Evolutionary conservation across 2,888 invertebrate species (phyloP).

Genomic region (Oligia latruncula): DNA sequence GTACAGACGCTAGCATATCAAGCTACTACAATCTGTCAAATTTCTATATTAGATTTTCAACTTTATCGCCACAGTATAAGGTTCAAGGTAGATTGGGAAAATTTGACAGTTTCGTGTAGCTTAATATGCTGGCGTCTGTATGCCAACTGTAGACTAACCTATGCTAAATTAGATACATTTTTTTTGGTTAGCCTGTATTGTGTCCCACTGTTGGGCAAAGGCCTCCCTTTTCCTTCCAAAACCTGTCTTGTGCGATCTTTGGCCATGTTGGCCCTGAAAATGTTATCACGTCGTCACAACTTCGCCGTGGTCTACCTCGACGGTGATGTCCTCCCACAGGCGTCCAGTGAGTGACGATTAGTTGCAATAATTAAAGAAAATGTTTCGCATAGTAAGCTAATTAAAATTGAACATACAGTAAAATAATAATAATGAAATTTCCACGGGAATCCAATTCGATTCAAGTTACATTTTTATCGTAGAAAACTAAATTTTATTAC

Average conservation of each 20-base stretch:
- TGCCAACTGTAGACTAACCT: no score
- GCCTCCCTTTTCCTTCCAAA: not conserved
- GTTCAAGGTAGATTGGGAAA: no score
- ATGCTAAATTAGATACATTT: not conserved
- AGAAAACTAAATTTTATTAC: conserved; percentile 25
- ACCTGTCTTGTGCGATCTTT: not conserved
- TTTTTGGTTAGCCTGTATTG: not conserved
- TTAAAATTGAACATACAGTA: not conserved
- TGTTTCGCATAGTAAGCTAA: not conserved
- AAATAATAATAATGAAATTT: not conserved
- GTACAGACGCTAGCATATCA: no score
- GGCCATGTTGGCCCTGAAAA: not conserved
- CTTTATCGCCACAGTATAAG: no score
- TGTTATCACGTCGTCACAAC: not conserved
- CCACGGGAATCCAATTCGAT: not conserved
- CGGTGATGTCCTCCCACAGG: not conserved
- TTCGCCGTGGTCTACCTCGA: not conserved
- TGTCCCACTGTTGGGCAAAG: not conserved
- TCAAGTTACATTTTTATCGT: not conserved
- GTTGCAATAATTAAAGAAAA: not conserved
- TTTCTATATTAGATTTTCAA: no score
- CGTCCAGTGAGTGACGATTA: not conserved
- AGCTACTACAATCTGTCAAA: no score
- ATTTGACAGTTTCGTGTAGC: no score
- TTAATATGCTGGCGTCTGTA: no score